Conservation (phyloP, 2,113 vertebrate species). For the Syngnathoides biaculeatus region DNA sequence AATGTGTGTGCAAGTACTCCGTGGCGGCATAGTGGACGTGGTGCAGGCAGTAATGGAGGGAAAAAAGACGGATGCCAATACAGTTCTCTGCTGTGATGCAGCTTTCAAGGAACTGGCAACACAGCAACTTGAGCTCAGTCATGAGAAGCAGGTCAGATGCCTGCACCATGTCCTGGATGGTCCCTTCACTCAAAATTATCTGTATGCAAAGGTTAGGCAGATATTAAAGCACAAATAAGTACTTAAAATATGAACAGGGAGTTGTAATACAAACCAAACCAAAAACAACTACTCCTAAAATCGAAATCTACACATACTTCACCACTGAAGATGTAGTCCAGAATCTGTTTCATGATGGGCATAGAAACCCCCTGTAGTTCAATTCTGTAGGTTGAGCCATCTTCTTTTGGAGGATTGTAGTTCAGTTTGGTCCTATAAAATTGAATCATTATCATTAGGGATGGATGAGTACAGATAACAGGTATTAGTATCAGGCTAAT, state of each 20-base stretch:
- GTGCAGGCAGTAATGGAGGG: conserved; percentile 92
- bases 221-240: background rate
- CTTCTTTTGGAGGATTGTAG: conserved; percentile 96
- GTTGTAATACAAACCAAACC: background rate
- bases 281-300: background rate
- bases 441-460: background rate
- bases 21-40: conserved; percentile 92
- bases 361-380: conserved; percentile 94
- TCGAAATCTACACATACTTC: conserved; percentile 74
- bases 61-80: conserved; percentile 94
- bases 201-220: conserved; percentile 42
- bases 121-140: conserved; percentile 92
- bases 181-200: conserved; percentile 93
- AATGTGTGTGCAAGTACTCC: conserved; percentile 96
- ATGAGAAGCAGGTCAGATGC: conserved; percentile 94
- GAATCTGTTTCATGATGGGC: conserved; percentile 91
- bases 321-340: conserved; percentile 97
- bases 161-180: conserved; percentile 96
- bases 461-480: background rate
- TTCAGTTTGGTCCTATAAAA: conserved; percentile 91
- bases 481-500: too few relatives aligned
- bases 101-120: conserved; percentile 95
- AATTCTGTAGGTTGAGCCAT: conserved; percentile 91
- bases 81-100: conserved; percentile 97
- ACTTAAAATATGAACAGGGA: background rate